Evolutionary conservation across 2,113 vertebrate species (phyloP).

Genomic region (Climacteris rufus): DNA sequence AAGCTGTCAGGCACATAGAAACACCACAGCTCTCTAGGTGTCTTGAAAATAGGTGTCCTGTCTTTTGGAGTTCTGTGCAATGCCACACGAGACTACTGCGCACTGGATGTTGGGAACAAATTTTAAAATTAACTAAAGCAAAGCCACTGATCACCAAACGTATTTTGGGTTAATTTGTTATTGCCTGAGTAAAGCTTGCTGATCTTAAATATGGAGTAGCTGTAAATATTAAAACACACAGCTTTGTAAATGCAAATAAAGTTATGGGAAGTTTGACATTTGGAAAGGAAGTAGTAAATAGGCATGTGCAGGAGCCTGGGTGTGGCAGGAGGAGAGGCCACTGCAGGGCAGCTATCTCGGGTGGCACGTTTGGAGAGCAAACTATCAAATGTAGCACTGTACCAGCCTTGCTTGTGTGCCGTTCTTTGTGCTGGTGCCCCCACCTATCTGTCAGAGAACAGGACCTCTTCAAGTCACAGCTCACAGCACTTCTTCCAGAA

Average conservation of each 20-base stretch:
- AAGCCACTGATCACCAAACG: neutral
- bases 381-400: neutral
- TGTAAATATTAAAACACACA: neutral
- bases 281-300: neutral
- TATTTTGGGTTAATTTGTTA: neutral
- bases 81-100: neutral
- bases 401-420: accelerated
- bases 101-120: neutral
- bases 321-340: neutral
- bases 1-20: neutral
- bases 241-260: neutral
- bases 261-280: neutral
- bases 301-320: neutral
- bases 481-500: neutral
- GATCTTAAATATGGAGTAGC: neutral
- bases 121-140: neutral
- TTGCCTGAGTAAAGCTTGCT: neutral
- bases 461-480: neutral
- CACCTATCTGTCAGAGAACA: neutral
- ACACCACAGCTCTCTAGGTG: neutral
- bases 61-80: neutral
- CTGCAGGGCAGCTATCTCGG: neutral
- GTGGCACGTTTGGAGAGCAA: neutral
- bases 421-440: neutral
- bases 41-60: neutral